These are phyloP conservation scores for Acanthosoma haemorrhoidale DNA, from an alignment of 2,888 invertebrate species.

Conservation along the genomic window DNA sequence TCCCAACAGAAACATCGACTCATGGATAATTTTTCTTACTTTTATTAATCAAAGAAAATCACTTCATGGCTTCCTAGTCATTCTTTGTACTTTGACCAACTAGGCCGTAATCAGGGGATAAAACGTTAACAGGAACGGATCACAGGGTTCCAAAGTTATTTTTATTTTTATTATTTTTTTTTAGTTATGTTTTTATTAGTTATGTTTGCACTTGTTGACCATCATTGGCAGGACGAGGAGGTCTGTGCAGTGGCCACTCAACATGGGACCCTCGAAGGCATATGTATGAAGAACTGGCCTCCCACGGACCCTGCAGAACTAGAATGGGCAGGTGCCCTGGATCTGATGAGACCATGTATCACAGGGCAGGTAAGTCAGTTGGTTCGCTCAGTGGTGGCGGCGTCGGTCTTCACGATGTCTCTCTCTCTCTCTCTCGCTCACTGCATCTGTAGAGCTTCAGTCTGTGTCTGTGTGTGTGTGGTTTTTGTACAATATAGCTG, in stretches of 20 bases:
- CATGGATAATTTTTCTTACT: too few species aligned
- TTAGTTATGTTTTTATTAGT: background rate
- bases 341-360: constrained; percentile 61
- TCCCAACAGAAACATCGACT: too few species aligned
- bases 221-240: constrained; percentile 47
- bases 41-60: too few species aligned
- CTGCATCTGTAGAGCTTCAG: constrained; percentile 14
- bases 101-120: too few species aligned
- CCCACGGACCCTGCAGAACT: constrained; percentile 49
- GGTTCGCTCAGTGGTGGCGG: constrained; percentile 32
- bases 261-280: constrained; percentile 87
- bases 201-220: constrained; percentile 14
- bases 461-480: constrained; percentile 6
- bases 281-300: constrained; percentile 82
- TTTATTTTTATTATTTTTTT: constrained; percentile 38
- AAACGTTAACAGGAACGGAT: constrained; percentile 15
- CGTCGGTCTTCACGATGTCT: constrained; percentile 6
- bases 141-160: constrained; percentile 32
- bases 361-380: constrained; percentile 45
- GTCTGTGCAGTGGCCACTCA: constrained; percentile 54
- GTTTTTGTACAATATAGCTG: background rate
- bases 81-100: too few species aligned
- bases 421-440: constrained; percentile 18
- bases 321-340: constrained; percentile 53
- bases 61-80: too few species aligned